Evolutionary conservation across 64 coral and sea anemone genomes (phyloP), one percentile per base, ranked within the genome.

Genomic region (Orbicella faveolata): DNA sequence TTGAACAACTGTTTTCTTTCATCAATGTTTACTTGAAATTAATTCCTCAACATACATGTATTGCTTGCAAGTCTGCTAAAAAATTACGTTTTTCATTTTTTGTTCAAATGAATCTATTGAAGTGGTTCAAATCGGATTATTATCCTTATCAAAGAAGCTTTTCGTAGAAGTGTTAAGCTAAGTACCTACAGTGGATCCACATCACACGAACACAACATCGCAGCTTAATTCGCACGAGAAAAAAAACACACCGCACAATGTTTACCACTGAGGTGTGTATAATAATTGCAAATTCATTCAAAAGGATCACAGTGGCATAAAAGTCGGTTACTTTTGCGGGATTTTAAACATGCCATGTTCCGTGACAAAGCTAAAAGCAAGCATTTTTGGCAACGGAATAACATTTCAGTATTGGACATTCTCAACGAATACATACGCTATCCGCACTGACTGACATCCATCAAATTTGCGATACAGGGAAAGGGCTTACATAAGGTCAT

Each of bases 121-220:
- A 82, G 55, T 59, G 44, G 44, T 19, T 63, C 66, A 85, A 85
- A 85, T 70, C 82, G 82, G 82, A 85, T 85, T 85, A 85, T 51
- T 52, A 52, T 37, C 44, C 26, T 13, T 17, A 74, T 34, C 34
- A 34, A 26, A 13, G 34, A 35, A 34, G 59, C 5, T 36, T 12
- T 76, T 76, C 35, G 19, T 44, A 44, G 48, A 61, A 55, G 39
- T 51, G 82, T 69, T 72, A 19, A 48, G 82, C 36, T 85, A 73
- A 85, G 82, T 73, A 52, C 65, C 25, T 51, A 26, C 55, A 59
- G 10, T 48, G 1, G 15, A 14, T 10, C n/a, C 0, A 70, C 10
- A 41, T 84, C 81, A 36, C 82, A 73, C 82, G 61, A 33, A 85
- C 65, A 41, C 14, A 41, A 13, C 67, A 85, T 44, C 16, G 21